phyloP scores from a whole-genome alignment of 2,797 vertebrate species.

The Scolopax rusticola region DNA sequence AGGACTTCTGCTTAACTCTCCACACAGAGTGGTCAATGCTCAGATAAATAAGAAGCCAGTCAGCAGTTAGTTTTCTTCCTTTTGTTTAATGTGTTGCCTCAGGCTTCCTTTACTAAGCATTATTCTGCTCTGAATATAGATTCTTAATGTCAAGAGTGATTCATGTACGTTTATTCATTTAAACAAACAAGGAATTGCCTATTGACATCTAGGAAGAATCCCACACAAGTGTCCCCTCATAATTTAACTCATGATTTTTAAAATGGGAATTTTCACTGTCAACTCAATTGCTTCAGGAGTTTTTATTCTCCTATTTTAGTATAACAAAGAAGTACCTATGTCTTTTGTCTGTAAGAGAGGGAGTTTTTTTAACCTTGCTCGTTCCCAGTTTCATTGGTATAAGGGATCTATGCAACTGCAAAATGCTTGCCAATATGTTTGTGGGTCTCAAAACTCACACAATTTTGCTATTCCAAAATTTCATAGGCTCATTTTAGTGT shows the following conservation, averaged over 20 bases:
- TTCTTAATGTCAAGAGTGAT: background rate
- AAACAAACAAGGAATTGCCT: background rate
- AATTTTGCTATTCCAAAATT: background rate
- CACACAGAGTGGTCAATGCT: background rate
- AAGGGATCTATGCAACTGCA: background rate
- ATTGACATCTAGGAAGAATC: background rate
- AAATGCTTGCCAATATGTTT: background rate
- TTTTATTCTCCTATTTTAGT: background rate
- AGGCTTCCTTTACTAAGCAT: background rate
- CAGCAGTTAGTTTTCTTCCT: background rate
- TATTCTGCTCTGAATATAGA: background rate
- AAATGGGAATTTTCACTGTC: background rate
- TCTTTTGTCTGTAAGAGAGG: background rate
- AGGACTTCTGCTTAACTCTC: background rate
- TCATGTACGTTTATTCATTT: background rate
- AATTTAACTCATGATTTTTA: background rate
- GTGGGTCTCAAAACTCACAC: background rate
- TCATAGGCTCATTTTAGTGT: background rate
- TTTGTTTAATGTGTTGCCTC: background rate
- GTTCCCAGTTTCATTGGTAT: background rate
- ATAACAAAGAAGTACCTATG: background rate
- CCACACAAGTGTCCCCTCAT: background rate
- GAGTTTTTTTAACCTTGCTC: background rate
- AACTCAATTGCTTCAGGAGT: background rate
- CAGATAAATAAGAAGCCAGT: background rate